Evolutionary conservation across 2,113 vertebrate species (phyloP), one percentile per base, ranked within the genome.

Genomic region (Oncorhynchus masou): DNA sequence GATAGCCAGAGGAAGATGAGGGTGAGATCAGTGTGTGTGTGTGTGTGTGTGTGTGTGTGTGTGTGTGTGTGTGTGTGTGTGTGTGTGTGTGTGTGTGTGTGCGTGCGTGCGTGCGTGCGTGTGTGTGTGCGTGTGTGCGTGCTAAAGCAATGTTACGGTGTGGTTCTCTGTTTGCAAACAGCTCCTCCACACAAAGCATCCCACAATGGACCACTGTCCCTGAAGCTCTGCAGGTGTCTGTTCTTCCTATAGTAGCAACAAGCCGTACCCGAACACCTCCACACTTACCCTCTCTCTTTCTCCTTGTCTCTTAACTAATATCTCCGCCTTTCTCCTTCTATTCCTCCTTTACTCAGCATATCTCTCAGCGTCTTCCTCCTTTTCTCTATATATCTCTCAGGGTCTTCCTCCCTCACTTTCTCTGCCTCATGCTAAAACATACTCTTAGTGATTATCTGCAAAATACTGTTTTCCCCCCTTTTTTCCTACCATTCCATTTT

Each of bases 101-200:
- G 13, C 1, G 0, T 66, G 24, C 16, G 27, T 4, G 24, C 1
- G 9, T 13, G 22, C 4, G 64, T 19, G 9, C 16, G 64, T 16
- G 24, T 2, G 20, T 27, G 2, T 34, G 25, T 27, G 16, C 0
- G 27, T 3, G 66, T 3, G 2, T 4, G 27, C 4, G 19, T 19
- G 66, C 22, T 5, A 22, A 57, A 13, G 15, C 1, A 22, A 5
- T n/a, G 29, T 29, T 65, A 57, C 51, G 27, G 65, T 48, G 70
- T 80, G 54, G 57, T 65, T 54, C 22, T 81, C 74, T 76, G 57
- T 79, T 73, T 80, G 72, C 39, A 84, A 75, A 83, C 72, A 76
- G 51, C 24, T 31, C 74, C 77, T 76, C 70, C 66, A 75, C 77
- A 82, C 75, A 86, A 34, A 49, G 34, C 39, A 54, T 59, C 73